phyloP scores from a whole-genome alignment of 2,888 invertebrate genomes.

The Melieria picta region DNA sequence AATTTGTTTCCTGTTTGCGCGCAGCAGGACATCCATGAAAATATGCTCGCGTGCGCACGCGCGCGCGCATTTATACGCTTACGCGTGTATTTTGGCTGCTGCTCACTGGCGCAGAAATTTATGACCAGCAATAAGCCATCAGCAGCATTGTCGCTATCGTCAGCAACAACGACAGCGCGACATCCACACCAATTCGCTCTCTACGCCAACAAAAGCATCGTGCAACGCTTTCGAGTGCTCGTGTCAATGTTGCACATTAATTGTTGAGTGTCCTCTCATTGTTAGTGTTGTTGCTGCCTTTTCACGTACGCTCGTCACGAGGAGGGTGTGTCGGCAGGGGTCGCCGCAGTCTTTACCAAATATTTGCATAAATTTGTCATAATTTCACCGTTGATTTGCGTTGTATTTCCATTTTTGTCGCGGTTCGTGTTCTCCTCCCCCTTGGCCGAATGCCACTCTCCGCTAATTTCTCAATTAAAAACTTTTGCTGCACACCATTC shows the following conservation, averaged over 20 bases:
- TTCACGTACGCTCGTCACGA: not conserved
- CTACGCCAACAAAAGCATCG: not conserved
- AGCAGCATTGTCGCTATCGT: conserved; percentile 12
- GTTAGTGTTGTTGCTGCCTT: not conserved
- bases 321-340: conserved; percentile 14
- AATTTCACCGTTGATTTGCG: conserved; percentile 61
- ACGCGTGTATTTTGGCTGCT: conserved; percentile 23
- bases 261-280: conserved; percentile 22
- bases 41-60: conserved; percentile 41
- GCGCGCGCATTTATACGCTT: not conserved
- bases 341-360: conserved; percentile 40
- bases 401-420: conserved; percentile 58
- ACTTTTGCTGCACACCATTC: too few relatives aligned
- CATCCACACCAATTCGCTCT: conserved; percentile 17
- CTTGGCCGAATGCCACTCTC: conserved; percentile 19
- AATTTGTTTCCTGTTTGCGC: conserved; percentile 62
- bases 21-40: conserved; percentile 42
- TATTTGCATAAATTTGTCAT: conserved; percentile 64
- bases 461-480: too few relatives aligned
- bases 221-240: conserved; percentile 8
- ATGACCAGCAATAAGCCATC: conserved; percentile 46
- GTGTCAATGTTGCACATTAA: conserved; percentile 21
- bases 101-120: conserved; percentile 55
- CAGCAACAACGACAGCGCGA: conserved; percentile 20
- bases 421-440: conserved; percentile 24